Evolutionary conservation across 1,140 invertebrate genomes (phyloP).

Genomic region (Panagrolaimus sp.): DNA sequence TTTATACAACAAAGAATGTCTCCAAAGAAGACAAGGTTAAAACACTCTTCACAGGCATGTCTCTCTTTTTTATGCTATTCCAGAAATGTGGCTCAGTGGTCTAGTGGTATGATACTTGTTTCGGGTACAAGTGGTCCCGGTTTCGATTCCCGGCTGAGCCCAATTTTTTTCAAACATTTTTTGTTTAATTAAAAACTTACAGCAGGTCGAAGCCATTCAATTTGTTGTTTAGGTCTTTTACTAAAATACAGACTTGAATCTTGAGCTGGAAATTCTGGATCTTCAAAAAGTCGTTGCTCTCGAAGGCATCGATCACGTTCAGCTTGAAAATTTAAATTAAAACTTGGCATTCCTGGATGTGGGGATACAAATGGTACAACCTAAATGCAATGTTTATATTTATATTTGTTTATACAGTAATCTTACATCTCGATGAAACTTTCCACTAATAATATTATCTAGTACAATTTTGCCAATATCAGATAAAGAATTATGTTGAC

Average conservation of each 20-base stretch:
- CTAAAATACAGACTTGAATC: conserved; percentile 65
- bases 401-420: no score
- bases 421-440: conserved; percentile 47
- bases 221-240: conserved; percentile 62
- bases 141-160: background rate
- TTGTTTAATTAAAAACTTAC: conserved; percentile 51
- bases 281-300: conserved; percentile 68
- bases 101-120: no score
- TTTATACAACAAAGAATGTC: no score
- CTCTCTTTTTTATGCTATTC: no score
- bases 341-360: conserved; percentile 92
- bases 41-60: no score
- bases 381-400: conserved; percentile 18
- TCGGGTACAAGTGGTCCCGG: no score
- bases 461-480: conserved; percentile 51
- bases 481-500: conserved; percentile 45
- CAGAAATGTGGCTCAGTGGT: no score
- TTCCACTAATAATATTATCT: conserved; percentile 53
- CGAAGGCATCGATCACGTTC: conserved; percentile 57
- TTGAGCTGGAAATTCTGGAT: conserved; percentile 68
- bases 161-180: conserved; percentile 18
- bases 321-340: conserved; percentile 63
- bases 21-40: no score
- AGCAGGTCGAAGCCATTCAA: conserved; percentile 63
- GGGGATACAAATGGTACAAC: conserved; percentile 66